These are phyloP conservation scores for Halcyon malimbica DNA, from an alignment of 2,113 vertebrate genomes.

Conservation along the genomic window DNA sequence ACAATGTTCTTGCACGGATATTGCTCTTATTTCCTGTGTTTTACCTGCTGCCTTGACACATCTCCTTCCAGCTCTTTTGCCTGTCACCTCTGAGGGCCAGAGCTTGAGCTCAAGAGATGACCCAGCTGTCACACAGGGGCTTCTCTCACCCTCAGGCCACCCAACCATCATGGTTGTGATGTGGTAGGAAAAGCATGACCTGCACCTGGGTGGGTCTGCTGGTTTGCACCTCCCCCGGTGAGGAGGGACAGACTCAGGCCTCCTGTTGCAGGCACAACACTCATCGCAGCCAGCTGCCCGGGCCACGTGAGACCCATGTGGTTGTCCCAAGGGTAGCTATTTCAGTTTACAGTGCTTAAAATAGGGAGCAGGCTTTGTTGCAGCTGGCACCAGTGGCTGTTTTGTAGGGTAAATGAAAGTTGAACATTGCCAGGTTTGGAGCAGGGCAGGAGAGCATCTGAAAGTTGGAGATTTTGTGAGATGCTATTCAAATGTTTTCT, in stretches of 20 bases:
- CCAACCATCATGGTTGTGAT: neutral
- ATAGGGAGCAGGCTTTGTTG: neutral
- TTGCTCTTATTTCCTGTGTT: neutral
- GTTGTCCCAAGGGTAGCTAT: neutral
- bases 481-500: neutral
- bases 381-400: neutral
- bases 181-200: neutral
- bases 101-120: neutral
- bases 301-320: neutral
- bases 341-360: neutral
- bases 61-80: neutral
- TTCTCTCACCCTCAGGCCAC: neutral
- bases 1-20: neutral
- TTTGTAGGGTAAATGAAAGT: neutral
- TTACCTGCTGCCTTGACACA: neutral
- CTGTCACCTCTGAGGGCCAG: neutral
- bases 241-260: fast-evolving
- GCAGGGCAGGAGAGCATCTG: neutral
- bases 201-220: neutral
- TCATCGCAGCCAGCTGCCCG: fast-evolving
- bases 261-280: fast-evolving
- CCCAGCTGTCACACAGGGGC: no score
- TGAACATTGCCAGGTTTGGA: neutral
- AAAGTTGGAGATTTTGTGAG: neutral
- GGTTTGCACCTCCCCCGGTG: fast-evolving